Evolutionary conservation across 2,888 invertebrate species (phyloP), one percentile per base, ranked within the genome.

Genomic region (Calameuta pallipes): DNA sequence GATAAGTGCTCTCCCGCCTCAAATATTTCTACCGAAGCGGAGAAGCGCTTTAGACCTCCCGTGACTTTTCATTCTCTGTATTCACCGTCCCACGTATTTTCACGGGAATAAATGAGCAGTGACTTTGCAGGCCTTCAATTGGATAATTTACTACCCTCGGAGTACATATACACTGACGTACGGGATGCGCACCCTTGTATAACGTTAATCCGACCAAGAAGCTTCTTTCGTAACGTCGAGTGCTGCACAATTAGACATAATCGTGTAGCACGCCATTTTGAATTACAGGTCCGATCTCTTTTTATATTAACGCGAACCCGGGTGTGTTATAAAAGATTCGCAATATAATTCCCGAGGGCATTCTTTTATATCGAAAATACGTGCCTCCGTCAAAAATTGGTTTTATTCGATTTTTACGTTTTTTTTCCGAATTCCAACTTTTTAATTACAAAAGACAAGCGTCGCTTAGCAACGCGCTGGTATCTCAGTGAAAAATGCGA

Each of bases 1-100:
- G 75, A 78, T 82, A 83, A 82, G 83, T 84, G 81, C 82, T 82
- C 80, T 80, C 79, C 71, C 79, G 77, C 78, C 80, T 80, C 83
- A 74, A 78, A 80, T 80, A 81, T 82, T 80, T 79, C 80, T 73
- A 33, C 34, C 76, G 77, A 75, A 76, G 75, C 69, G 75, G 80
- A 81, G 76, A 34, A 79, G 78, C 41, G 68, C 41, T 15, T 69
- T 76, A 69, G 76, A 76, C 35, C 68, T 30, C 69, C 71, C 33
- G 68, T 74, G 12, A 56, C 56, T 56, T 56, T 56, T 56, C 56
- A 56, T 56, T 56, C 56, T 23, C 56, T 56, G 56, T 56, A 56
- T 56, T 56, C 23, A 56, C 6, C 56, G 56, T 56, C 56, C 56
- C 56, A 56, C 23, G 56, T 41, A 78, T 78, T 78, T 74, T 41